Evolutionary conservation across 2,113 vertebrate species (phyloP).

Genomic region (Grammomys dolichurus): DNA sequence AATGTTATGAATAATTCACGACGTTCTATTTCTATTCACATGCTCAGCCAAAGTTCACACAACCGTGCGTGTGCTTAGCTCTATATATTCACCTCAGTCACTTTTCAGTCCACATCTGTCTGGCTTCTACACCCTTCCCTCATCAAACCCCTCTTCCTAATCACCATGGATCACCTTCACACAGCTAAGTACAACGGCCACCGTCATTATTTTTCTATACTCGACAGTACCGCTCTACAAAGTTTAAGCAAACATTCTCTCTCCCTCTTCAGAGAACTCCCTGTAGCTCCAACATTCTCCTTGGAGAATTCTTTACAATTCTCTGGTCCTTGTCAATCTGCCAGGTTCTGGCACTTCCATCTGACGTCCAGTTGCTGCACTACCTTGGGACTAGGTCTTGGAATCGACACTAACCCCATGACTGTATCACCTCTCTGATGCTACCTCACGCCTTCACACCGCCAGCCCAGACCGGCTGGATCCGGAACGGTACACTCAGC

Average conservation of each 20-base stretch:
- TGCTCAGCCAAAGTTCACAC: not conserved
- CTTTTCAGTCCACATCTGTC: not conserved
- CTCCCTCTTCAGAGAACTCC: constrained; percentile 35
- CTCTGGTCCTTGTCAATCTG: constrained; percentile 17
- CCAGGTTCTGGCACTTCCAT: not conserved
- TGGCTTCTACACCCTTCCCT: not conserved
- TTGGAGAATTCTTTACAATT: not conserved
- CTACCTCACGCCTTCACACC: not conserved
- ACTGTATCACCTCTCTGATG: constrained; percentile 4
- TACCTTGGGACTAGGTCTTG: not conserved
- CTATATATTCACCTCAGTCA: constrained; percentile 4
- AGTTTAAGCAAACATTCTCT: not conserved
- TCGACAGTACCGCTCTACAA: not conserved
- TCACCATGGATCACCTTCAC: not conserved
- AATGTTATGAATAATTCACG: constrained; percentile 42
- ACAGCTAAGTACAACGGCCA: not conserved
- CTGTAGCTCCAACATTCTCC: not conserved
- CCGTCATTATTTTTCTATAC: not conserved
- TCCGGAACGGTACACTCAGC: not conserved
- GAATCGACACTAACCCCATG: not conserved
- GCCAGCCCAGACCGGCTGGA: not conserved
- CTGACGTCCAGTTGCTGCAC: constrained; percentile 11
- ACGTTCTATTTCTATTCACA: not conserved
- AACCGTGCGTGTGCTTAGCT: not conserved
- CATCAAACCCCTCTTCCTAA: constrained; percentile 18